phyloP scores from a whole-genome alignment of 2,888 invertebrate species.

The Temnothorax unifasciatus region DNA sequence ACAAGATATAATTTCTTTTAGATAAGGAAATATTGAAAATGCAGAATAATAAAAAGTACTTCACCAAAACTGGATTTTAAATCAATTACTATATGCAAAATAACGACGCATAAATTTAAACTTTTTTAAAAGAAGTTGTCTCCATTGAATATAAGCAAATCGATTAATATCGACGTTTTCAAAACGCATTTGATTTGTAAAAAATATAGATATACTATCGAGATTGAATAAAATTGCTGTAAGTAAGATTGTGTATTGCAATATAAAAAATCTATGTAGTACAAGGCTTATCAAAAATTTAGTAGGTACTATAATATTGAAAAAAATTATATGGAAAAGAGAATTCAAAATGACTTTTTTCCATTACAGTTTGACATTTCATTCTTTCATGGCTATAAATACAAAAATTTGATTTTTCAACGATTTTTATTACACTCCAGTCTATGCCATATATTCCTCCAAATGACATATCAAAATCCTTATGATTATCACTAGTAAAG shows the following conservation, averaged over 20 bases:
- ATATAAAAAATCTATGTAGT: too few relatives aligned
- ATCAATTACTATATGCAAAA: not conserved
- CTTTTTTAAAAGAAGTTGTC: not conserved
- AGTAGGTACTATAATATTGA: not conserved
- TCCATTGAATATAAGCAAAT: too few relatives aligned
- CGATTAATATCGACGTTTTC: too few relatives aligned
- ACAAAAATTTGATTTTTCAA: slow-evolving; percentile 1
- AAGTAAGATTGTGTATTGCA: too few relatives aligned
- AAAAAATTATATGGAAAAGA: not conserved
- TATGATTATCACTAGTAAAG: slow-evolving; percentile 42
- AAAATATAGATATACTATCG: too few relatives aligned
- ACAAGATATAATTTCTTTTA: slow-evolving; percentile 1
- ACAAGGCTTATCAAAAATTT: too few relatives aligned
- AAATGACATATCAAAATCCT: slow-evolving; percentile 28
- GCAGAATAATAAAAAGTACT: not conserved
- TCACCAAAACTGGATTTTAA: not conserved
- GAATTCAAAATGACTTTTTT: not conserved
- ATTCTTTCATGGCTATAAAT: not conserved
- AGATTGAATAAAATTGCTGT: too few relatives aligned
- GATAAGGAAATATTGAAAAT: not conserved
- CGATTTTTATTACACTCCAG: slow-evolving; percentile 37
- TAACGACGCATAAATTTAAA: not conserved
- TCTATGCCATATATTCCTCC: slow-evolving; percentile 23
- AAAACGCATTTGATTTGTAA: too few relatives aligned
- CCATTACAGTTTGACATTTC: slow-evolving; percentile 58